Percentiles rank a stretch among this genome's conserved stretches.
phyloP scores from a whole-genome alignment of 92 coral and sea anemone species.

The Scolanthus callimorphus region DNA sequence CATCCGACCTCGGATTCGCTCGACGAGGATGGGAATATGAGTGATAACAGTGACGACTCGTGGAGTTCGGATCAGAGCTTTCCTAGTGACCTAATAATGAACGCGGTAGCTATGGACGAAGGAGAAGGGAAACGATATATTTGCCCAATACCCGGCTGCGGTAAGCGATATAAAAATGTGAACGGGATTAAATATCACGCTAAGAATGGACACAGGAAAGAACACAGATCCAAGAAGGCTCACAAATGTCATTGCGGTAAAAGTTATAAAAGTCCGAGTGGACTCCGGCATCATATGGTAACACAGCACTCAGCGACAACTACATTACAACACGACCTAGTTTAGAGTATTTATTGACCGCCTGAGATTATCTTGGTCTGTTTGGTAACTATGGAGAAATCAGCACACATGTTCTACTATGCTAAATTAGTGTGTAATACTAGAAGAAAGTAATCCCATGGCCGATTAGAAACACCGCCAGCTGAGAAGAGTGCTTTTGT shows the following conservation, averaged over 20 bases:
- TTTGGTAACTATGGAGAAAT: not conserved
- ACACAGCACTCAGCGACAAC: slow-evolving; percentile 77
- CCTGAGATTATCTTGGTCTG: not conserved
- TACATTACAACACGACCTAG: slow-evolving; percentile 29
- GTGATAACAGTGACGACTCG: slow-evolving; percentile 98
- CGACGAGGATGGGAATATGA: slow-evolving; percentile 97
- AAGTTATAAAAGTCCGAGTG: slow-evolving; percentile 97
- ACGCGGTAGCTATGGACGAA: slow-evolving; percentile 97
- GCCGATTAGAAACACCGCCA: not conserved
- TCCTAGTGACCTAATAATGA: slow-evolving; percentile 92
- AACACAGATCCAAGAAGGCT: slow-evolving; percentile 77
- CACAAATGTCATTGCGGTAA: slow-evolving; percentile 99
- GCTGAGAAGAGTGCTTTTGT: not conserved
- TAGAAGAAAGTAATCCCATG: not conserved
- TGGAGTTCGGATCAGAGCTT: slow-evolving; percentile 92
- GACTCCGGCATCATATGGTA: slow-evolving; percentile 94
- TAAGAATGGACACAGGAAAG: slow-evolving; percentile 92
- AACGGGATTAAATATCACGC: slow-evolving; percentile 99
- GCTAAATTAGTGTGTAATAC: not conserved
- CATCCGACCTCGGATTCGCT: slow-evolving; percentile 67
- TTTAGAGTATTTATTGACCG: slow-evolving; percentile 28
- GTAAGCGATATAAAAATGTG: slow-evolving; percentile 94
- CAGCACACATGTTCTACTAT: not conserved
- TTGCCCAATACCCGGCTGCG: slow-evolving; percentile 99
- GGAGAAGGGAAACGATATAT: slow-evolving; percentile 96